A percentile compares a stretch with the other conserved stretches of the same genome.
Conservation (phyloP, 2,113 vertebrate genomes). For the Gadus macrocephalus region DNA sequence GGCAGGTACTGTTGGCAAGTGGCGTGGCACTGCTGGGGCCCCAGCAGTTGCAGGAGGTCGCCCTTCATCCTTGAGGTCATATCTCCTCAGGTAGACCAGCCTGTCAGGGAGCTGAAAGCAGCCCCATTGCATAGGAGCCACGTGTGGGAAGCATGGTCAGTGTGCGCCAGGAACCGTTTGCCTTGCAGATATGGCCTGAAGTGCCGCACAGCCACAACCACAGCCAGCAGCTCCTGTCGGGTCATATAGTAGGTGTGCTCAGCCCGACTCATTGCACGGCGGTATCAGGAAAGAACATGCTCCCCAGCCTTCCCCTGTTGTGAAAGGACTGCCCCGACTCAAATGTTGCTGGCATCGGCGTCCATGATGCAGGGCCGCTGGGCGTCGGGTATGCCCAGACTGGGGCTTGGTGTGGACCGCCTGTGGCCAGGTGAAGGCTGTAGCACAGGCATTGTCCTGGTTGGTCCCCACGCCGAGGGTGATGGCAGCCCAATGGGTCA, state of each 20-base stretch:
- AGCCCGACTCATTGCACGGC: not conserved
- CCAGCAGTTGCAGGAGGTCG: conserved; percentile 3
- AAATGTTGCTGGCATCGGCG: conserved; percentile 1
- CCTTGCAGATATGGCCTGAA: not conserved
- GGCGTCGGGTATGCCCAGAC: not conserved
- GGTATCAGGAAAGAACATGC: not conserved
- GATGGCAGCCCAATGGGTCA: too few species aligned
- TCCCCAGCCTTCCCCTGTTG: not conserved
- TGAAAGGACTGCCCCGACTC: not conserved
- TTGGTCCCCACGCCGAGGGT: too few species aligned
- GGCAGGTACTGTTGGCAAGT: not conserved
- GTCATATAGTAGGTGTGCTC: not conserved
- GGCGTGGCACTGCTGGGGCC: not conserved
- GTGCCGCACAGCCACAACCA: not conserved
- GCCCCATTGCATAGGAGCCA: not conserved
- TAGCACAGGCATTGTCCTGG: too few species aligned
- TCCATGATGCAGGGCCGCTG: not conserved
- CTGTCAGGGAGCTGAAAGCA: not conserved
- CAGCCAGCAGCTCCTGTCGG: conserved; percentile 1
- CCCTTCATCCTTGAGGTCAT: not conserved
- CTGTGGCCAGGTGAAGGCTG: too few species aligned
- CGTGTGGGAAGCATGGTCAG: not conserved
- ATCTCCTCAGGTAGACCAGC: not conserved
- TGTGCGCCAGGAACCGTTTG: too few species aligned
- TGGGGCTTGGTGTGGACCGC: too few species aligned